Percentiles rank a stretch among this genome's conserved stretches.
Evolutionary conservation across 2,113 vertebrate genomes (phyloP).

Genomic region (Okapia johnstoni): DNA sequence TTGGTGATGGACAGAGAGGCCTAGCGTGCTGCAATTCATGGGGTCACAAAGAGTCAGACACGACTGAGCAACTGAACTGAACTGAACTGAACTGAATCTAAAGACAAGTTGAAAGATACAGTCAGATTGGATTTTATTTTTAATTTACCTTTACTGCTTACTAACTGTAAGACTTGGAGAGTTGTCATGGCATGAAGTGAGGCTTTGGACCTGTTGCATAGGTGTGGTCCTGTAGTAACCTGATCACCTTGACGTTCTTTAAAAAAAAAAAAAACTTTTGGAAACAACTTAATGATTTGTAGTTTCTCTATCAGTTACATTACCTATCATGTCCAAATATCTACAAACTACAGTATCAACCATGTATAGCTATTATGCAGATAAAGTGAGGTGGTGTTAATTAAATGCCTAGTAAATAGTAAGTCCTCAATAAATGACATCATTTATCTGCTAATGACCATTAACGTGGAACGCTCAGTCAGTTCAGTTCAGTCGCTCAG

Average conservation of each 20-base stretch:
- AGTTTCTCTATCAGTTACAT: background rate
- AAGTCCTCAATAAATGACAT: background rate
- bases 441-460: background rate
- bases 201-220: background rate
- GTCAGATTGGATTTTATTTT: background rate
- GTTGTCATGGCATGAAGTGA: background rate
- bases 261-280: background rate
- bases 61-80: no score
- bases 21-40: no score
- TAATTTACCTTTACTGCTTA: background rate
- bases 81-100: background rate
- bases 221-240: background rate
- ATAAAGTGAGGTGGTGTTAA: background rate
- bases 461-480: background rate
- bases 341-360: background rate
- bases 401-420: background rate
- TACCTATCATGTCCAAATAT: background rate
- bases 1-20: no score
- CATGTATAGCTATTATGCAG: background rate
- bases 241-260: background rate
- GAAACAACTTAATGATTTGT: background rate
- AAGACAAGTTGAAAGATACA: background rate
- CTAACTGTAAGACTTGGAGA: background rate
- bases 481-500: background rate
- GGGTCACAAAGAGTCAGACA: no score